A percentile compares a stretch with the other conserved stretches of the same genome.
These are phyloP conservation scores for Drosophila littoralis DNA, from an alignment of 1,140 invertebrate species.

Conservation along the genomic window DNA sequence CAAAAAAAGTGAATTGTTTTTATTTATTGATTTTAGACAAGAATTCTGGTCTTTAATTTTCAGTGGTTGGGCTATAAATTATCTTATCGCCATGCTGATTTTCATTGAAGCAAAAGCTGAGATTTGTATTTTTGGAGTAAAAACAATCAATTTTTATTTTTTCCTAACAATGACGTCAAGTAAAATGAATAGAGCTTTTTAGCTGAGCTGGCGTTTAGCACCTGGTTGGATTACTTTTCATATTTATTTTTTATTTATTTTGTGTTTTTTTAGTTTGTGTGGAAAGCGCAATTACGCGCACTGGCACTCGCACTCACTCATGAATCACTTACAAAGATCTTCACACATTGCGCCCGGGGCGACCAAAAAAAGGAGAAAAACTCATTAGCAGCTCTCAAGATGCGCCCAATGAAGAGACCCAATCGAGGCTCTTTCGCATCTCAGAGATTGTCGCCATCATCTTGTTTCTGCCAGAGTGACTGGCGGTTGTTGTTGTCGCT, in stretches of 20 bases:
- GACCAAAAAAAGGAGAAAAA: constrained; percentile 37
- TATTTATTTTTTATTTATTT: constrained; percentile 14
- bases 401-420: constrained; percentile 27
- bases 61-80: constrained; percentile 6
- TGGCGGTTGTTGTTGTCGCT: constrained; percentile 49
- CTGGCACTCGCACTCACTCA: constrained; percentile 16
- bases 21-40: constrained; percentile 28
- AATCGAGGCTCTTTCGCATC: constrained; percentile 19
- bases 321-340: constrained; percentile 43
- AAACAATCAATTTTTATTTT: neutral
- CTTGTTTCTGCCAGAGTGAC: constrained; percentile 25
- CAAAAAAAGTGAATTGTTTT: constrained; percentile 2
- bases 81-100: constrained; percentile 18
- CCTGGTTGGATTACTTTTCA: constrained; percentile 2
- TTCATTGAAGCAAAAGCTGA: constrained; percentile 4
- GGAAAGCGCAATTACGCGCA: constrained; percentile 38
- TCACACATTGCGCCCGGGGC: constrained; percentile 27
- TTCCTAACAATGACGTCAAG: constrained; percentile 19
- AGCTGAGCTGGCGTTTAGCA: constrained; percentile 14
- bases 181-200: constrained; percentile 23
- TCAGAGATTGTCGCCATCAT: constrained; percentile 17
- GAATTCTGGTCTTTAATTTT: constrained; percentile 10
- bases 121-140: constrained; percentile 13
- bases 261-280: constrained; percentile 4
- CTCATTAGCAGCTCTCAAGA: constrained; percentile 62